A percentile compares a stretch with the other conserved stretches of the same genome.
Conservation (phyloP, 2,888 invertebrate species). For the Drosophila cognata region DNA sequence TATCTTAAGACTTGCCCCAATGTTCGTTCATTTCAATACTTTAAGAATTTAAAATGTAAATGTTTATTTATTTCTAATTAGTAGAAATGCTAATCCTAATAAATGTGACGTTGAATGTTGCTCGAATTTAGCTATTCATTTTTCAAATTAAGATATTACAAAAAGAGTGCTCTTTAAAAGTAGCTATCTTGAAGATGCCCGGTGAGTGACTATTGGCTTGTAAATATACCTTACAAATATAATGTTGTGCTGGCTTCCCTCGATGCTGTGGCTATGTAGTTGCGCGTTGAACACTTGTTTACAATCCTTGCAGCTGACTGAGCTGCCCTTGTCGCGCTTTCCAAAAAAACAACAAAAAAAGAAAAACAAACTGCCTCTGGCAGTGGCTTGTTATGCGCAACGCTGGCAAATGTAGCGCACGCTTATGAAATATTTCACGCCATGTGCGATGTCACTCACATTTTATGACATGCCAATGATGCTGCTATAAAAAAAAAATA, state of each 20-base stretch:
- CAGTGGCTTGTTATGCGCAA: slow-evolving; percentile 62
- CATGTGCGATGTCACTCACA: slow-evolving; percentile 69
- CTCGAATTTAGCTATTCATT: background rate
- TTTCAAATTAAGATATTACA: background rate
- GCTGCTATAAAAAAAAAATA: slow-evolving; percentile 60
- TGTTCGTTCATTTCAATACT: background rate
- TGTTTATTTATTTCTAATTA: background rate
- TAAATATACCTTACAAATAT: background rate
- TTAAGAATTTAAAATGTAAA: background rate
- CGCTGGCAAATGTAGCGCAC: slow-evolving; percentile 71
- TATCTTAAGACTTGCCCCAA: background rate
- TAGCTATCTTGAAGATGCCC: background rate
- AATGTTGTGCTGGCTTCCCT: slow-evolving; percentile 9
- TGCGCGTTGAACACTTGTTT: slow-evolving; percentile 55
- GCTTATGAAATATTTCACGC: slow-evolving; percentile 66
- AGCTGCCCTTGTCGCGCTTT: slow-evolving; percentile 8
- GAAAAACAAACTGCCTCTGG: slow-evolving; percentile 37
- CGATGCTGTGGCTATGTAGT: slow-evolving; percentile 14
- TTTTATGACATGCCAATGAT: slow-evolving; percentile 80
- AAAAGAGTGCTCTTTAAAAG: background rate
- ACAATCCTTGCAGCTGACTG: slow-evolving; percentile 66
- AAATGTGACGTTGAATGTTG: background rate
- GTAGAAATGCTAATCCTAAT: background rate
- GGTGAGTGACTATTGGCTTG: background rate
- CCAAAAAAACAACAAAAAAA: slow-evolving; percentile 10